Evolutionary conservation across 2,113 vertebrate species (phyloP).

Genomic region (Maccullochella peelii): DNA sequence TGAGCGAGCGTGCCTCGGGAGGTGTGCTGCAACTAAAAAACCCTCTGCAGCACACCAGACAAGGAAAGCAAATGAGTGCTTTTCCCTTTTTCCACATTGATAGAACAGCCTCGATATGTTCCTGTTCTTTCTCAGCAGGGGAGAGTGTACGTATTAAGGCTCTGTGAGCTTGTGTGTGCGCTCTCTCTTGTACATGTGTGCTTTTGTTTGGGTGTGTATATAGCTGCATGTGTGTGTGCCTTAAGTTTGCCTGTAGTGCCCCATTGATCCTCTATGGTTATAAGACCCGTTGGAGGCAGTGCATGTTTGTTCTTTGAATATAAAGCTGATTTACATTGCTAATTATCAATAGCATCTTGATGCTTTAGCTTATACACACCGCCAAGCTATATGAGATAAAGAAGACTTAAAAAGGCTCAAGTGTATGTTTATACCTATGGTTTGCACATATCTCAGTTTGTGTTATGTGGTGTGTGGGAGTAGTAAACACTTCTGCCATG

Average conservation of each 20-base stretch:
- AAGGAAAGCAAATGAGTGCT: slow-evolving; percentile 53
- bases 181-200: not conserved
- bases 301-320: slow-evolving; percentile 30
- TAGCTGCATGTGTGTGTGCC: not conserved
- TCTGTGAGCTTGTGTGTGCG: not conserved
- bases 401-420: not conserved
- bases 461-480: slow-evolving; percentile 33
- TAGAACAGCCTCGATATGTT: slow-evolving; percentile 32
- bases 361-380: slow-evolving; percentile 15
- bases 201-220: slow-evolving; percentile 28
- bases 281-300: not conserved
- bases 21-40: slow-evolving; percentile 42
- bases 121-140: slow-evolving; percentile 50
- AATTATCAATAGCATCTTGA: slow-evolving; percentile 17
- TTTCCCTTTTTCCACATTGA: slow-evolving; percentile 40
- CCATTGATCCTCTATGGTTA: slow-evolving; percentile 38
- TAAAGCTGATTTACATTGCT: slow-evolving; percentile 29
- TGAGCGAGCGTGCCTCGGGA: slow-evolving; percentile 50
- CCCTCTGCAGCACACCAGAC: slow-evolving; percentile 32
- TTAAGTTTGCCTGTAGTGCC: slow-evolving; percentile 19
- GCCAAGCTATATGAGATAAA: slow-evolving; percentile 7
- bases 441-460: slow-evolving; percentile 9
- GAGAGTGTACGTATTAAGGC: slow-evolving; percentile 2
- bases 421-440: slow-evolving; percentile 15
- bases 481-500: slow-evolving; percentile 32